Evolutionary conservation across 1,140 invertebrate genomes (phyloP).

Genomic region (Leptinotarsa defecta): DNA sequence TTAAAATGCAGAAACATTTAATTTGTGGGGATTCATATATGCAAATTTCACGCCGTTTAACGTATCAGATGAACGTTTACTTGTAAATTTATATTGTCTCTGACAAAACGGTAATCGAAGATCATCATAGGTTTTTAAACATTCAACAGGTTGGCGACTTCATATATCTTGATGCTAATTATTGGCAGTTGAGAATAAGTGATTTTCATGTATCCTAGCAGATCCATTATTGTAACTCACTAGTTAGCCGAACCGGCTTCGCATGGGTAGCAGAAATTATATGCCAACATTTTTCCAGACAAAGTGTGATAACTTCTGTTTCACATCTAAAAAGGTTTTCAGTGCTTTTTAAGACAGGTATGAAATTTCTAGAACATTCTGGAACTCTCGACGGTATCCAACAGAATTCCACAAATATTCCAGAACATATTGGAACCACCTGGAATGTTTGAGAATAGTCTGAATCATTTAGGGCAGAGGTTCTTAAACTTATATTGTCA

Average conservation of each 20-base stretch:
- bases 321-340: too few relatives aligned
- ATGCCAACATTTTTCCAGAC: too few relatives aligned
- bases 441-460: too few relatives aligned
- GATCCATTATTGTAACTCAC: neutral
- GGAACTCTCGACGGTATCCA: too few relatives aligned
- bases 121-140: neutral
- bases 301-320: too few relatives aligned
- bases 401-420: too few relatives aligned
- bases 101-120: conserved; percentile 20
- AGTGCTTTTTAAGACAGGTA: too few relatives aligned
- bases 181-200: neutral
- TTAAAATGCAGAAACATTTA: conserved; percentile 4
- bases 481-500: too few relatives aligned
- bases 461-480: too few relatives aligned
- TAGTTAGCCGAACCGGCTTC: neutral
- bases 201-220: neutral
- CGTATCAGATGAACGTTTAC: conserved; percentile 25
- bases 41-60: conserved; percentile 21
- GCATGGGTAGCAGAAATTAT: too few relatives aligned
- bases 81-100: conserved; percentile 18
- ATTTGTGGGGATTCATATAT: conserved; percentile 13
- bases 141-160: neutral
- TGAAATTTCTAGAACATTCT: too few relatives aligned
- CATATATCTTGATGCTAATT: neutral
- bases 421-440: too few relatives aligned